Evolutionary conservation across 2,797 vertebrate species (phyloP).

Genomic region (Varecia variegata): DNA sequence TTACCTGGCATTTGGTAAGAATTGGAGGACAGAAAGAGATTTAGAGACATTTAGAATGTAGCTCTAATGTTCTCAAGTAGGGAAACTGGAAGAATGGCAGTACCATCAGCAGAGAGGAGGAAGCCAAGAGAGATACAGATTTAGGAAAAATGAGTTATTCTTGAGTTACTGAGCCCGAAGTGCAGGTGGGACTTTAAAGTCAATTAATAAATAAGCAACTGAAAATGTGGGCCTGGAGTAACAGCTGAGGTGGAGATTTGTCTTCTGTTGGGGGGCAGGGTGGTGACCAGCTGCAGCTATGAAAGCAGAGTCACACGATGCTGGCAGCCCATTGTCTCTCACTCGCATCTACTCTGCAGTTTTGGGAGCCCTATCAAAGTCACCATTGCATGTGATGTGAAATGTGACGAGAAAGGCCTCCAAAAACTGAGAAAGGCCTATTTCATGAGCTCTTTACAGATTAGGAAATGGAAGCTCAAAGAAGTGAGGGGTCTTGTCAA

Average conservation of each 20-base stretch:
- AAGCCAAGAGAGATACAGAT: neutral
- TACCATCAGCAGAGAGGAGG: neutral
- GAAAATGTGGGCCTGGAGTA: neutral
- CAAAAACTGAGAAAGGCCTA: neutral
- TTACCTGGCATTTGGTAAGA: neutral
- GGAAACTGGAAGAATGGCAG: neutral
- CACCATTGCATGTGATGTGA: neutral
- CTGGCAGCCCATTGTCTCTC: neutral
- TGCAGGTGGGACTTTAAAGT: neutral
- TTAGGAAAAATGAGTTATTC: neutral
- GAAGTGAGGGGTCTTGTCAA: neutral
- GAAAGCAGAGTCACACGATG: neutral
- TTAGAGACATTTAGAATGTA: neutral
- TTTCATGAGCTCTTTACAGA: neutral
- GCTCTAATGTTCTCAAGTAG: neutral
- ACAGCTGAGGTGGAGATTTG: neutral
- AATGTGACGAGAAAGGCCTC: neutral
- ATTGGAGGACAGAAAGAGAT: neutral
- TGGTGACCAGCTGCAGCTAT: no score
- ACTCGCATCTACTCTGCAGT: neutral
- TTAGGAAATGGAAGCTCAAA: neutral
- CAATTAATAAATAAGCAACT: neutral
- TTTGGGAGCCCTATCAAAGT: neutral
- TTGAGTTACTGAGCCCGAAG: neutral
- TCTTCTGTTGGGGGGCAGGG: no score